Conservation (phyloP, 2,113 vertebrate species). For the Oxygymnocypris stewartii region DNA sequence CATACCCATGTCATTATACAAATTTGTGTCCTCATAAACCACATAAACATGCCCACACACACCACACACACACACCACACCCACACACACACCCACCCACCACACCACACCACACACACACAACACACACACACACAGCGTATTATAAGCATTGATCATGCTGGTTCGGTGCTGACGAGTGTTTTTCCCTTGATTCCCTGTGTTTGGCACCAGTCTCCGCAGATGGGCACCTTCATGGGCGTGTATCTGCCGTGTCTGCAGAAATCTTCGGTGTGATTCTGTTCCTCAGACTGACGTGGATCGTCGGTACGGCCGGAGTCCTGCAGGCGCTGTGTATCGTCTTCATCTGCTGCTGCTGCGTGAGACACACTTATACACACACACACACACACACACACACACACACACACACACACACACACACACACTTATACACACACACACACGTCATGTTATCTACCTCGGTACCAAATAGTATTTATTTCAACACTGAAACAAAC, state of each 20-base stretch:
- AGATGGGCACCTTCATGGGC: constrained; percentile 85
- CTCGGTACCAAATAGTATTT: no score
- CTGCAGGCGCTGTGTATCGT: constrained; percentile 80
- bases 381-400: no score
- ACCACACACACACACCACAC: no score
- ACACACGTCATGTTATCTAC: background rate
- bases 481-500: no score
- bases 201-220: constrained; percentile 66
- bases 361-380: no score
- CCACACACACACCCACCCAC: no score
- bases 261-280: constrained; percentile 85
- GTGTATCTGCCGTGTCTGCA: constrained; percentile 84
- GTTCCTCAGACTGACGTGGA: constrained; percentile 81
- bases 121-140: background rate
- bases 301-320: constrained; percentile 78
- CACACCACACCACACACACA: no score
- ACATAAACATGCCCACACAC: no score
- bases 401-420: no score
- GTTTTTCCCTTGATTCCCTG: background rate
- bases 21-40: no score
- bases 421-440: no score
- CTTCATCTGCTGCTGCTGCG: constrained; percentile 83
- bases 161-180: background rate
- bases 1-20: no score
- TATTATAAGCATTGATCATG: background rate